Base-by-base conservation (phyloP, 2,113 vertebrate species). In the Callaeas wilsoni region DNA sequence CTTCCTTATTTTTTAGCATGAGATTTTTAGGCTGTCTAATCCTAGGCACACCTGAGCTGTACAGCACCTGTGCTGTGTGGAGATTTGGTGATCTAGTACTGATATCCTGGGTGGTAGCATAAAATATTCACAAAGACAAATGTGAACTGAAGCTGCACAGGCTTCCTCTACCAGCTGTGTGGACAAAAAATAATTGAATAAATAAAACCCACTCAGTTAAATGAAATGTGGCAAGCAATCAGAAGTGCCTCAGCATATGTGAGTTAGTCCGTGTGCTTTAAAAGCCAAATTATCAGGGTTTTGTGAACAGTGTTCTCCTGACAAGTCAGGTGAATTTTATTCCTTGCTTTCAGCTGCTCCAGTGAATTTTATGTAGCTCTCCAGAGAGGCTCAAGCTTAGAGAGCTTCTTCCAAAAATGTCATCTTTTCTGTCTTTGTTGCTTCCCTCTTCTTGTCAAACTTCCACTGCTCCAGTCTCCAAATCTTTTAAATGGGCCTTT, bases 111-210 rank as follows among this genome's bases (percentile, higher is more conserved):
- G 41, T 74, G 18, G 76, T 22, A 90, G 63, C 41, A 78, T 95
- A 78, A 97, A 97, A 93, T 94, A 94, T 92, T 92, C 88, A 93
- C 82, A 86, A 90, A 95, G 82, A 90, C 87, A 96, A 96, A 96
- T 90, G 82, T 37, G 79, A 95, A 17, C 35, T 67, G 84, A 88
- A 80, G 71, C 71, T 2, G 7, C 94, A 90, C 73, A 67, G 62
- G 20, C 32, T 92, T 14, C 56, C 41, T 94, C 60, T 81, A 47
- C 57, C n/a, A 93, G 60, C 60, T 87, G 29, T 46, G 32, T 81
- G 47, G 64, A 64, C 3, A 84, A 47, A 10, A 8, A 59, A 46
- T 65, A 6, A 25, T 4, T 9, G 65, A 62, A 35, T 6, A 44
- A 19, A 52, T 4, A 52, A 71, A 77, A 16, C 5, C 15, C 23